Base-by-base conservation (phyloP, 2,113 vertebrate genomes). In the Talpa occidentalis region DNA sequence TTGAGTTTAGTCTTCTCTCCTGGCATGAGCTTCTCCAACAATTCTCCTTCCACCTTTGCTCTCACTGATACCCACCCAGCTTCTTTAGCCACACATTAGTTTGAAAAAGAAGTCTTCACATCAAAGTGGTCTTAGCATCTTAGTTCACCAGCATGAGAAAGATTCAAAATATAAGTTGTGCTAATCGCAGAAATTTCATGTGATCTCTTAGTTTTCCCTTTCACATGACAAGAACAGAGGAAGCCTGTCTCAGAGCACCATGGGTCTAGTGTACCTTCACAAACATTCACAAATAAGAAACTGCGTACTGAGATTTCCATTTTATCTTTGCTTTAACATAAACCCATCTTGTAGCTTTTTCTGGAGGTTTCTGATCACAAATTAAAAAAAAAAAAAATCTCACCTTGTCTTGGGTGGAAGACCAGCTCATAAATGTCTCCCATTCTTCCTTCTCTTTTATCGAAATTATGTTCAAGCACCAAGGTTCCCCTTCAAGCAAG, bases 361-460 rank as follows among this genome's bases (percentile, higher is more conserved):
- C 28, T 73, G 44, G 69, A 56, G 16, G 15, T 44, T 73, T 93
- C 44, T 35, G 5, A 42, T 56, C 54, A 60, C 19, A 93, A 88
- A 66, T 64, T 81, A 73, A 88, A 73, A 64, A 72, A 88, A 73
- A 64, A 72, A 35, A 87, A 81, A 88, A 88, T 44, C 5, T 80
- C 64, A 66, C 24, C 88, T 30, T 28, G 14, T 82, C 35, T 70
- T 73, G 44, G 10, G 9, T 73, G 35, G 35, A 72, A 64, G 35
- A 35, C 44, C 54, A 81, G 67, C 30, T 81, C 10, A 2, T 44
- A 12, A 80, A 74, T 81, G 56, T 2, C 56, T 87, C 40, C 69
- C 44, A 22, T 22, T 60, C 52, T 60, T 87, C 56, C n/a, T 72
- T 88, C 69, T 72, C 42, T 74, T 64, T n/a, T 82, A 73, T 2